Percentiles rank a stretch among this genome's conserved stretches.
Conservation (phyloP, 2,113 vertebrate species). For the Furnarius figulus region DNA sequence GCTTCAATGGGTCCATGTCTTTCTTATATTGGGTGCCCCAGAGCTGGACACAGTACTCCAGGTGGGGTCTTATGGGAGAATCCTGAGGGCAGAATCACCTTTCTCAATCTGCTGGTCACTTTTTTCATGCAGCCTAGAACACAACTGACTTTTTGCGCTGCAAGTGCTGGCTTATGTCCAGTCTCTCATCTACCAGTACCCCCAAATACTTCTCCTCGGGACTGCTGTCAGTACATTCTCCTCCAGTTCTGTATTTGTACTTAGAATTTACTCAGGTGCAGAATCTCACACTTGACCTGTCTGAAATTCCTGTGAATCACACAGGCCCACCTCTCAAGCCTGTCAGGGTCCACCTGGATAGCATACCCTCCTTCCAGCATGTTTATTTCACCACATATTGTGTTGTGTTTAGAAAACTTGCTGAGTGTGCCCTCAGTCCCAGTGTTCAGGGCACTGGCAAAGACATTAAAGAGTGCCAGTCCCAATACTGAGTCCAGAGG, state of each 20-base stretch:
- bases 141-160: not conserved
- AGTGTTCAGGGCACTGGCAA: not conserved
- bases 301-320: not conserved
- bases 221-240: not conserved
- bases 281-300: not conserved
- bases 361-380: not conserved
- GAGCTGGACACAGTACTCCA: not conserved
- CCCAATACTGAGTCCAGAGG: not conserved
- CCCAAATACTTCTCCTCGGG: not conserved
- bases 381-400: not conserved
- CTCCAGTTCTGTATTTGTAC: not conserved
- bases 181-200: not conserved
- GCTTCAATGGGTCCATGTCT: fast-evolving
- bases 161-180: not conserved
- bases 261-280: not conserved
- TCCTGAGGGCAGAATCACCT: not conserved
- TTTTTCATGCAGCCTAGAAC: not conserved
- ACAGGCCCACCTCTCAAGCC: not conserved
- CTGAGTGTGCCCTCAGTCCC: not conserved
- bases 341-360: not conserved
- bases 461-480: not conserved
- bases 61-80: not conserved
- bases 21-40: not conserved
- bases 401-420: not conserved
- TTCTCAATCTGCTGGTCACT: not conserved